A percentile compares a stretch with the other conserved stretches of the same genome.
Evolutionary conservation across 2,113 vertebrate species (phyloP).

Genomic region (Phoxinus phoxinus): DNA sequence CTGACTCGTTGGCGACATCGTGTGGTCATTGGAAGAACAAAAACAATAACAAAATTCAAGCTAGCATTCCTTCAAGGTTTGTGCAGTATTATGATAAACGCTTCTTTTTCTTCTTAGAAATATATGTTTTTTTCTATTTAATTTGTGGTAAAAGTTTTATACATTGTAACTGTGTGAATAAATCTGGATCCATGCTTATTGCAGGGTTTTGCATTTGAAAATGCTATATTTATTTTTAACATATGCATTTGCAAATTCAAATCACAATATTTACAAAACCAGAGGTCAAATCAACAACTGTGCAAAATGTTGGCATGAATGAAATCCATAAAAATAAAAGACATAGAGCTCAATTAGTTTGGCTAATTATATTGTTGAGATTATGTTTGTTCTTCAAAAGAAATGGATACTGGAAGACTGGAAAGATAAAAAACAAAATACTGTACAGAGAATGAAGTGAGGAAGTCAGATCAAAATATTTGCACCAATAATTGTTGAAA

Average conservation of each 20-base stretch:
- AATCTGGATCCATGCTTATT: neutral
- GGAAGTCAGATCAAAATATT: neutral
- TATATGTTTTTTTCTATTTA: too few species aligned
- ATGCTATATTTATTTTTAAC: constrained; percentile 8
- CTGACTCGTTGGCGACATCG: neutral
- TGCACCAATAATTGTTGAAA: neutral
- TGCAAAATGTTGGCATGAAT: neutral
- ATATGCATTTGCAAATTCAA: neutral
- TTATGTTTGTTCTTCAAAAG: constrained; percentile 2
- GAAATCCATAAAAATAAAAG: neutral
- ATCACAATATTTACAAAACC: constrained; percentile 2
- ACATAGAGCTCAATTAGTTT: neutral
- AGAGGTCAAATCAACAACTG: neutral
- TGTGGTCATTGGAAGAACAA: neutral
- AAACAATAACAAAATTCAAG: neutral
- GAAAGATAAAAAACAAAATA: neutral
- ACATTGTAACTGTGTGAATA: neutral
- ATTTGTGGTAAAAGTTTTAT: too few species aligned
- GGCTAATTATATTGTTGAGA: neutral
- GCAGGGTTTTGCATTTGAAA: neutral
- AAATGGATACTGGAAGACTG: neutral
- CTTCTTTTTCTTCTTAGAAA: neutral
- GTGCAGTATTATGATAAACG: neutral
- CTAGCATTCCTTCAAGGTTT: neutral
- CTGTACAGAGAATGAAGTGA: neutral